Evolutionary conservation across 2,797 vertebrate species (phyloP), one percentile per base, ranked within the genome.

Genomic region (Danio aesculapii): DNA sequence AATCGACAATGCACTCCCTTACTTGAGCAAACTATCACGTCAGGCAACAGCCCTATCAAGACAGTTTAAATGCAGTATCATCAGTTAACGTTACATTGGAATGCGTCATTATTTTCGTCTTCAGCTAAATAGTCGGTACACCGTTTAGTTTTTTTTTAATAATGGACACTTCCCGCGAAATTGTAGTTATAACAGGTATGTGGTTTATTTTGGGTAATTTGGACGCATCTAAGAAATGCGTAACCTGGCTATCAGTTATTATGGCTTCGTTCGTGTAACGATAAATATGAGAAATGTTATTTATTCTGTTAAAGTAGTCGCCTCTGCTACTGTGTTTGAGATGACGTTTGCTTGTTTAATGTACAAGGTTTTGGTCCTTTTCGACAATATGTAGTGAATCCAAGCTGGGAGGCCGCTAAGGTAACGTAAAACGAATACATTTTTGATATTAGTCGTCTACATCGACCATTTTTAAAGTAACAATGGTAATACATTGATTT

Each of bases 391-490:
- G 76, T 96, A 55, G 86, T 91, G 46, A 98, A 97, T 89, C 93
- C 93, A 59, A 98, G 95, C 88, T 97, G 96, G 96, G 93, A 91
- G 91, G 95, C 93, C 77, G 95, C 95, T 13, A 95, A 97, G 95
- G 95, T 97, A 92, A 30, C 30, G 68, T 41, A 41, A 69, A 63
- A 19, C 16, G 8, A 13, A 52, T 4, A 9, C 3, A 30, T 58
- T 53, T 67, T 11, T 53, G 13, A 16, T n/a, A 8, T 43, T n/a
- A 14, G 39, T n/a, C 61, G 7, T 43, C 13, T 43, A 30, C 43
- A 62, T 30, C 2, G 1, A 8, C 14, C 6, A 7, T 55, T 50
- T 43, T 30, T n/a, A 55, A 12, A 12, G 17, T 43, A 16, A 5
- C 5, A 10, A 4, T 41, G n/a, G 11, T 41, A 10, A 11, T 30